These are phyloP conservation scores for Drosophila kepulauana DNA, from an alignment of 1,140 invertebrate genomes.

Conservation along the genomic window DNA sequence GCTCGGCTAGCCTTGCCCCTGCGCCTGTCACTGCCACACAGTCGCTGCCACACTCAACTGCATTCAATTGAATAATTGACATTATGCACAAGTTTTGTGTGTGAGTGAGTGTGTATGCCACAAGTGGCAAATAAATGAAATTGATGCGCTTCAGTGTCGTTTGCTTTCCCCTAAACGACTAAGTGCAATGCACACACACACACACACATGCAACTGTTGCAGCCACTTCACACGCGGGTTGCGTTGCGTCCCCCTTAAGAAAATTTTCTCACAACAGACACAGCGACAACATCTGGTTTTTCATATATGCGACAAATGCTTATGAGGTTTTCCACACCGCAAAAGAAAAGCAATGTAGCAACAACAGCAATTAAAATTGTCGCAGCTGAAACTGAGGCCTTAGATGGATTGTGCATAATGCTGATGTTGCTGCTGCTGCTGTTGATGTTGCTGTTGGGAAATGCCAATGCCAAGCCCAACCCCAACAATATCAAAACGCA, in stretches of 20 bases:
- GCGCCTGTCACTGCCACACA: not conserved
- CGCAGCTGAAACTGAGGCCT: conserved; percentile 52
- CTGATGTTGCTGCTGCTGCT: conserved; percentile 7
- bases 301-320: conserved; percentile 67
- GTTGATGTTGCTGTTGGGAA: conserved; percentile 9
- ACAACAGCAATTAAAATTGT: conserved; percentile 75
- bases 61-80: conserved; percentile 80
- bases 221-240: conserved; percentile 63
- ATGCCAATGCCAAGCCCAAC: conserved; percentile 6
- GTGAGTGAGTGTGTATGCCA: conserved; percentile 46
- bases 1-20: not conserved
- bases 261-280: conserved; percentile 66
- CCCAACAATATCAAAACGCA: conserved; percentile 3
- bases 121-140: conserved; percentile 83
- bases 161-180: conserved; percentile 56
- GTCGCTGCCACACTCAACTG: not conserved
- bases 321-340: conserved; percentile 48
- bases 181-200: conserved; percentile 21
- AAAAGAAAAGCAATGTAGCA: conserved; percentile 53
- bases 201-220: conserved; percentile 28
- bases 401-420: conserved; percentile 60
- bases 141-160: conserved; percentile 67
- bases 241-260: conserved; percentile 56
- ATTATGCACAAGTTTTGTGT: conserved; percentile 45
- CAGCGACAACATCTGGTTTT: conserved; percentile 67